A percentile compares a stretch with the other conserved stretches of the same genome.
Evolutionary conservation across 2,113 vertebrate genomes (phyloP).

Genomic region (Gymnobelideus leadbeateri): DNA sequence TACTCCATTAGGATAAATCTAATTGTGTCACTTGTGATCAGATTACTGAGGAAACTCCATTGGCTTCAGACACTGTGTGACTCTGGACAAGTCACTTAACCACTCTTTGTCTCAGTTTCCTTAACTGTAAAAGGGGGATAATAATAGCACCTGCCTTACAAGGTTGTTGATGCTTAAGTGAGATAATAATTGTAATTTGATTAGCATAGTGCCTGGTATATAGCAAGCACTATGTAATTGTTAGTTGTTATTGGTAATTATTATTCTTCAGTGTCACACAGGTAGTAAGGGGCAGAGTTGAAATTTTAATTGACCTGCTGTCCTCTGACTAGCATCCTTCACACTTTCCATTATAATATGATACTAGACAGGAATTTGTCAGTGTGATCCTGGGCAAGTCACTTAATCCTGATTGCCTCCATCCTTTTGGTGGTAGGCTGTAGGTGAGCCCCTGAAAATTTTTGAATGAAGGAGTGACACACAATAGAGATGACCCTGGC

Average conservation of each 20-base stretch:
- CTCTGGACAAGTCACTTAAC: background rate
- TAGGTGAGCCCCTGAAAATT: background rate
- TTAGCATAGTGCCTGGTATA: background rate
- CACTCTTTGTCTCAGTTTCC: background rate
- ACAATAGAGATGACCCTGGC: too few species aligned
- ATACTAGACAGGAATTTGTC: too few species aligned
- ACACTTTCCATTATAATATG: background rate
- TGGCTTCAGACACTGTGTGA: background rate
- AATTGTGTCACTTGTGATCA: too few species aligned
- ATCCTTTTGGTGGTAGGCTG: background rate
- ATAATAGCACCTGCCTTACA: background rate
- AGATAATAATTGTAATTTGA: background rate
- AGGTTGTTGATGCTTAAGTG: background rate
- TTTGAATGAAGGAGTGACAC: too few species aligned
- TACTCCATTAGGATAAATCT: too few species aligned
- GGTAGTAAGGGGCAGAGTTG: background rate
- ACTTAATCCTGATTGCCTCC: too few species aligned
- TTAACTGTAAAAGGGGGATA: background rate
- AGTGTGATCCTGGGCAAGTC: too few species aligned
- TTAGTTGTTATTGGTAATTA: too few species aligned
- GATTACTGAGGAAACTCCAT: too few species aligned
- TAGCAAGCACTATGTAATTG: background rate
- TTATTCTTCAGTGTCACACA: background rate
- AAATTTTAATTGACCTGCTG: background rate
- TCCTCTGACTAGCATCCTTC: background rate